Evolutionary conservation across 2,888 invertebrate species (phyloP).

Genomic region (Protophormia terraenovae): DNA sequence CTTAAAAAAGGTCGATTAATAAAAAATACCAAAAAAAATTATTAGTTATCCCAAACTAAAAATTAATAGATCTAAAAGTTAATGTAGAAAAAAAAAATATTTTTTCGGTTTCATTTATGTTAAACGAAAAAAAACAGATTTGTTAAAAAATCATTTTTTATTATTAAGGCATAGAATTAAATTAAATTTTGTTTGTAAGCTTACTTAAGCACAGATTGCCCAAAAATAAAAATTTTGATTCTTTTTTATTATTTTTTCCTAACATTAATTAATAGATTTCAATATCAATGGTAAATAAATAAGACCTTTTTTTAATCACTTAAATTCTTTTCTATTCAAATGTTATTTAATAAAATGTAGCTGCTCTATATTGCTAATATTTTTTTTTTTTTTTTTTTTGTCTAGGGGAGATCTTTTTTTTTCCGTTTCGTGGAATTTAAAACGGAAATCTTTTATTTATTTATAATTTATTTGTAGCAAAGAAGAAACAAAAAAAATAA

Average conservation of each 20-base stretch:
- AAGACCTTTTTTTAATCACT: slow-evolving; percentile 44
- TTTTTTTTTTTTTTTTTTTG: neutral
- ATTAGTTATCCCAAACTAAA: slow-evolving; percentile 3
- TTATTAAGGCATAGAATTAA: neutral
- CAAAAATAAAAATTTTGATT: slow-evolving; percentile 3
- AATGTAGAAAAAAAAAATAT: neutral
- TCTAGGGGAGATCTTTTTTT: slow-evolving; percentile 12
- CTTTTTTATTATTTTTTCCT: slow-evolving; percentile 1
- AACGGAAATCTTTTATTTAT: slow-evolving; percentile 64
- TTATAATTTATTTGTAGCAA: slow-evolving; percentile 2
- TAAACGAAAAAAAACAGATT: neutral
- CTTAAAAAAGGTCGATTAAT: slow-evolving; percentile 5
- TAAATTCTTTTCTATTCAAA: slow-evolving; percentile 26
- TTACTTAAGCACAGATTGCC: neutral
- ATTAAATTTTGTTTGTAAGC: neutral
- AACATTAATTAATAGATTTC: slow-evolving; percentile 42
- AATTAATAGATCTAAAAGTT: slow-evolving; percentile 24
- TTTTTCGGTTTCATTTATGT: slow-evolving; percentile 14
- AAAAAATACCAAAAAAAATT: slow-evolving; percentile 15
- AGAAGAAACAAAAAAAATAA: neutral
- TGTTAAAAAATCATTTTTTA: slow-evolving; percentile 17
- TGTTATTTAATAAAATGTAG: slow-evolving; percentile 25
- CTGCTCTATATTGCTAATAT: neutral
- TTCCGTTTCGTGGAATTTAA: slow-evolving; percentile 49
- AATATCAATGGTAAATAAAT: slow-evolving; percentile 14